Evolutionary conservation across 2,113 vertebrate species (phyloP).

Genomic region (human (Homo sapiens)): DNA sequence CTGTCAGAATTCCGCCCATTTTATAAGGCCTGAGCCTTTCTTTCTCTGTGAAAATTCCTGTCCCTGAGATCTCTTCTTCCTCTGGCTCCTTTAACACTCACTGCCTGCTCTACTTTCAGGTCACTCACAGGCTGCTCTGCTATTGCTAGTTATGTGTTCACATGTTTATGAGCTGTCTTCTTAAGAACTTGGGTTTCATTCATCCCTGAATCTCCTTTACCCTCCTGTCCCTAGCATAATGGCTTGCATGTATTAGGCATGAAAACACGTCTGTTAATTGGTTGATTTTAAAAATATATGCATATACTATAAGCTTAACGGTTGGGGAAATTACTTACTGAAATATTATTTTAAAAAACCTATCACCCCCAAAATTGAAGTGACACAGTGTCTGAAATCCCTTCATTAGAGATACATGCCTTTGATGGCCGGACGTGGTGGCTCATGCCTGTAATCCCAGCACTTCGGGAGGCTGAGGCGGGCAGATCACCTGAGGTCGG

Average conservation of each 20-base stretch:
- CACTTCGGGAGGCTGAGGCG: too few relatives aligned
- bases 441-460: too few relatives aligned
- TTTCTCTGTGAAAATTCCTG: not conserved
- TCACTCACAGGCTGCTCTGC: not conserved
- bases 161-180: constrained; percentile 8
- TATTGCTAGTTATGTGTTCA: not conserved
- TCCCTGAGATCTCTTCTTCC: not conserved
- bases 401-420: not conserved
- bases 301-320: not conserved
- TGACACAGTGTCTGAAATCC: constrained; percentile 17
- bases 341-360: not conserved
- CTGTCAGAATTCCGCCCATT: not conserved
- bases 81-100: not conserved
- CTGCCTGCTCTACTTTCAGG: not conserved
- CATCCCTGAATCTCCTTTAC: not conserved
- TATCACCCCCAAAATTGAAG: not conserved
- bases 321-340: not conserved
- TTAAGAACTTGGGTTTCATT: not conserved
- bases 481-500: too few relatives aligned
- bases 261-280: constrained; percentile 23
- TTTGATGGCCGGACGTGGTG: too few relatives aligned
- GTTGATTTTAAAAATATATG: constrained; percentile 22
- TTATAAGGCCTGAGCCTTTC: not conserved
- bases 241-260: not conserved
- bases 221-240: not conserved